These are phyloP conservation scores for Ectemnius lituratus DNA, from an alignment of 2,888 invertebrate species.

Conservation along the genomic window DNA sequence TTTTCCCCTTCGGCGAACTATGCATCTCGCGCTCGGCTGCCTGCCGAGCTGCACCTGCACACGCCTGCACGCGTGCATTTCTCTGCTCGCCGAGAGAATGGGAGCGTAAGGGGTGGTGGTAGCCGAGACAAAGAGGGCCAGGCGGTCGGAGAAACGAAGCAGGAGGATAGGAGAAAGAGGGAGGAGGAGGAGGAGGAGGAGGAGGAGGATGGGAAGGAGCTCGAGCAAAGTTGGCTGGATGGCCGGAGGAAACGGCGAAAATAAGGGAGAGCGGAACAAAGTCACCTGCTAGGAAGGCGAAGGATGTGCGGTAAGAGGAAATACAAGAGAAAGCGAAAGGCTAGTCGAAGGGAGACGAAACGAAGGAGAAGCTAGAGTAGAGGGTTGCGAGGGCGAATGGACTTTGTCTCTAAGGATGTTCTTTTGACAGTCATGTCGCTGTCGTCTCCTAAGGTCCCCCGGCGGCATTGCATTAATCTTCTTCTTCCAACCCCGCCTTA, in stretches of 20 bases:
- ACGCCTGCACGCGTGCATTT: conserved; percentile 15
- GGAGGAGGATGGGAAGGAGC: neutral
- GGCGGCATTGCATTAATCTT: conserved; percentile 74
- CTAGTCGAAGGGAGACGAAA: conserved; percentile 20
- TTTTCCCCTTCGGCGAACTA: conserved; percentile 42
- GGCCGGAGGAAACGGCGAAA: conserved; percentile 11
- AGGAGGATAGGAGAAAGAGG: conserved; percentile 11
- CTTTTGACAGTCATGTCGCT: conserved; percentile 72
- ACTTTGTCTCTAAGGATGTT: conserved; percentile 69
- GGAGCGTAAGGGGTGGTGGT: neutral
- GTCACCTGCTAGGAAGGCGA: neutral
- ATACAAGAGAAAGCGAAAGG: conserved; percentile 15
- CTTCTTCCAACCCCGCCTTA: conserved; percentile 70
- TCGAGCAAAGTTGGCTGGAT: conserved; percentile 4
- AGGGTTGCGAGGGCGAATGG: conserved; percentile 61
- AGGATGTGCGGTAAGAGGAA: conserved; percentile 22
- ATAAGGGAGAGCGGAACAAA: conserved; percentile 18
- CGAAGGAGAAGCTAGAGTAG: conserved; percentile 11
- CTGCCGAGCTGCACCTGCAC: conserved; percentile 50
- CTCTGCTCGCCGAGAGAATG: conserved; percentile 18
- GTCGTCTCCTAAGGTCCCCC: conserved; percentile 71
- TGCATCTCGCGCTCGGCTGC: conserved; percentile 39
- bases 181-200: neutral
- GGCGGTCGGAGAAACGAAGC: neutral
- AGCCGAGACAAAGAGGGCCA: neutral